A percentile compares a stretch with the other conserved stretches of the same genome.
Conservation (phyloP, 2,888 invertebrate species). For the Polylopha cassiicola region DNA sequence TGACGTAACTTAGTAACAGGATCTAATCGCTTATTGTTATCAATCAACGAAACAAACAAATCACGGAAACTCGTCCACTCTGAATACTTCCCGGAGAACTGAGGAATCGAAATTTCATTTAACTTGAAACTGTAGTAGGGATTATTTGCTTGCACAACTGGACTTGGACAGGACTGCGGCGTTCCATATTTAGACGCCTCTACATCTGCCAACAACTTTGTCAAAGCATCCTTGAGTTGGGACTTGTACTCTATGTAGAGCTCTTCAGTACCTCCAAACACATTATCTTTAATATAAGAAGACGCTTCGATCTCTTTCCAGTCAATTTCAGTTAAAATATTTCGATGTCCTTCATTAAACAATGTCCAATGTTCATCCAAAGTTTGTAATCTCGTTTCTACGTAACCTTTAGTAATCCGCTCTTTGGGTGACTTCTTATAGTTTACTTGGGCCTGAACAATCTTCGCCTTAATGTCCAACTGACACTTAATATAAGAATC, state of each 20-base stretch:
- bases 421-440: slow-evolving; percentile 2
- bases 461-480: neutral
- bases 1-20: too few species aligned
- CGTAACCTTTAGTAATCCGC: neutral
- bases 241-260: neutral
- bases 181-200: too few species aligned
- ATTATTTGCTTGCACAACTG: too few species aligned
- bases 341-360: too few species aligned
- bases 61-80: neutral
- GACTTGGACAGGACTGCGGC: too few species aligned
- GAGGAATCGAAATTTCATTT: neutral
- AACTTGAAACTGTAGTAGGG: neutral
- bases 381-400: neutral
- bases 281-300: neutral
- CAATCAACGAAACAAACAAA: too few species aligned
- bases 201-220: neutral
- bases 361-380: slow-evolving; percentile 3
- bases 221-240: neutral
- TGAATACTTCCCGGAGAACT: neutral
- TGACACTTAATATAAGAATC: neutral
- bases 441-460: neutral
- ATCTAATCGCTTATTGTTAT: too few species aligned
- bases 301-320: too few species aligned
- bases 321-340: too few species aligned
- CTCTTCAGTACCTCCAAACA: neutral